Evolutionary conservation across 1,140 invertebrate genomes (phyloP).

Genomic region (Drosophila lacteicornis): DNA sequence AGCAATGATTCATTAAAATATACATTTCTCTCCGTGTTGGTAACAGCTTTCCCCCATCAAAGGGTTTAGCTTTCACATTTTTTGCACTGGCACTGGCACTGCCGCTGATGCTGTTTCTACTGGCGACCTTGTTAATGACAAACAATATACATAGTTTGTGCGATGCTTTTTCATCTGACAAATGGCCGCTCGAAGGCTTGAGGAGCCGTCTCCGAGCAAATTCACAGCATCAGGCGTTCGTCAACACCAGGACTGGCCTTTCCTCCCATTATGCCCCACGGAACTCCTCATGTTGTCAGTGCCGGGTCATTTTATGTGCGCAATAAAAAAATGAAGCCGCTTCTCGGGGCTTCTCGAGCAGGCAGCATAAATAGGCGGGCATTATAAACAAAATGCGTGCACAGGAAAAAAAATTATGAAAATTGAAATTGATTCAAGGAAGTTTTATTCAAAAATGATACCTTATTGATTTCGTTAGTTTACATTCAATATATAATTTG

Average conservation of each 20-base stretch:
- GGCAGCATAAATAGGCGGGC: slow-evolving; percentile 59
- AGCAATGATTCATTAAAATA: not conserved
- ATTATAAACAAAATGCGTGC: slow-evolving; percentile 65
- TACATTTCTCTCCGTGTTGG: slow-evolving; percentile 18
- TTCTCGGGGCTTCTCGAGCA: slow-evolving; percentile 22
- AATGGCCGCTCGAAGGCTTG: slow-evolving; percentile 57
- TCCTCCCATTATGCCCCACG: slow-evolving; percentile 1
- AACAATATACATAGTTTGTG: slow-evolving; percentile 80
- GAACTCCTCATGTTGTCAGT: slow-evolving; percentile 25
- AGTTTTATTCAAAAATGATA: not conserved
- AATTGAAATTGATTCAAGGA: not conserved
- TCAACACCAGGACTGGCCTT: slow-evolving; percentile 27
- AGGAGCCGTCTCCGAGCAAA: slow-evolving; percentile 46
- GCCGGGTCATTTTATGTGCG: slow-evolving; percentile 38
- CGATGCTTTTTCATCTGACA: slow-evolving; percentile 65
- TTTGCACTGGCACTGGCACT: slow-evolving; percentile 26
- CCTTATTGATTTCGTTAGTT: not conserved
- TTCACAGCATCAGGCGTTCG: slow-evolving; percentile 62
- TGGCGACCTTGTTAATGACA: slow-evolving; percentile 77
- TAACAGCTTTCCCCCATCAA: slow-evolving; percentile 70
- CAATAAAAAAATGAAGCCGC: slow-evolving; percentile 45
- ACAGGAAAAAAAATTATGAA: not conserved
- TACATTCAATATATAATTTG: too few relatives aligned
- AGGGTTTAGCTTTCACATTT: slow-evolving; percentile 67
- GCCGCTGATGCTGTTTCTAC: slow-evolving; percentile 8